Evolutionary conservation across 2,888 invertebrate species (phyloP).

Genomic region (Tenthredo amoena): DNA sequence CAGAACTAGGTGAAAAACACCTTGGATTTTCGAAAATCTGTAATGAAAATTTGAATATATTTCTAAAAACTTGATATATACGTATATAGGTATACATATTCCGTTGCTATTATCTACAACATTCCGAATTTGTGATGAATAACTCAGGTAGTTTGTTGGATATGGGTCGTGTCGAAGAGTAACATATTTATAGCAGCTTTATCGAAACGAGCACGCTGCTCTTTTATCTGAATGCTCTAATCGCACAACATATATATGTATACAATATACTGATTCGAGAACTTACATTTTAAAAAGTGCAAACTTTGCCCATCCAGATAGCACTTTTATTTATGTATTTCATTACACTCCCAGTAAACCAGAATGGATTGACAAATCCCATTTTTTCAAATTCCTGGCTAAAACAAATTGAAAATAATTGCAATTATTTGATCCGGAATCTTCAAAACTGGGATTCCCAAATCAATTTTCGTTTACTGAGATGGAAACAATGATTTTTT

Average conservation of each 20-base stretch:
- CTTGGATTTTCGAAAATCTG: slow-evolving; percentile 80
- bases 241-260: not conserved
- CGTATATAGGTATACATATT: not conserved
- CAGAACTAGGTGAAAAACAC: slow-evolving; percentile 78
- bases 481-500: not conserved
- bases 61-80: not conserved
- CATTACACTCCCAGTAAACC: not conserved
- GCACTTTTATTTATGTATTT: not conserved
- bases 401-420: not conserved
- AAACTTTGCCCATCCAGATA: not conserved
- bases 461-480: not conserved
- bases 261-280: no score
- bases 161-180: not conserved
- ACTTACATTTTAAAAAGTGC: not conserved
- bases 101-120: not conserved
- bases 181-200: not conserved
- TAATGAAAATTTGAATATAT: slow-evolving; percentile 47
- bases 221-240: not conserved
- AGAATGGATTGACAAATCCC: not conserved
- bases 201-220: not conserved
- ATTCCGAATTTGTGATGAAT: not conserved
- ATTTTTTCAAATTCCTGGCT: not conserved
- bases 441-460: no score
- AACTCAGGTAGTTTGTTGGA: not conserved
- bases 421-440: not conserved